Conservation (phyloP, 2,113 vertebrate genomes). For the Edolisoma coerulescens region DNA sequence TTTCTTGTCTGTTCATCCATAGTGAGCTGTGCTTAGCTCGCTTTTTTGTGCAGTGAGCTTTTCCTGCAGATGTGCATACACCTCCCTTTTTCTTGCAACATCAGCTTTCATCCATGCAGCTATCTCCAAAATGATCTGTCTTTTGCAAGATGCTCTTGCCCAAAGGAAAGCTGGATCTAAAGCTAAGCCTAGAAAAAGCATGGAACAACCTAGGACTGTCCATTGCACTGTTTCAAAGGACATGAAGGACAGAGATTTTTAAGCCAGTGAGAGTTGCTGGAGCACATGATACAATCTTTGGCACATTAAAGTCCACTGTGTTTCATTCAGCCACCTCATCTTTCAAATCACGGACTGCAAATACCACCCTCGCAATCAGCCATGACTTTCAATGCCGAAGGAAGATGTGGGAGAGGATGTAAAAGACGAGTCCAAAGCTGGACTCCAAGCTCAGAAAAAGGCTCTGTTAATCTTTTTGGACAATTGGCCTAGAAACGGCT, state of each 20-base stretch:
- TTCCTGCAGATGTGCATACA: neutral
- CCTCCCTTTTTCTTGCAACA: neutral
- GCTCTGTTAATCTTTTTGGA: neutral
- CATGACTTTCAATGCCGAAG: neutral
- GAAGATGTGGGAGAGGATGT: neutral
- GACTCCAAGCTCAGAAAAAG: neutral
- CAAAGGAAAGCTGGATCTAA: neutral
- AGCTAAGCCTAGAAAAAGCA: neutral
- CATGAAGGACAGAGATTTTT: neutral
- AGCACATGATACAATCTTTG: neutral
- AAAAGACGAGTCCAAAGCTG: neutral
- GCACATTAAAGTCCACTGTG: neutral
- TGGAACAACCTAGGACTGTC: neutral
- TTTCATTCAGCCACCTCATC: neutral
- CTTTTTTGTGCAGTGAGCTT: neutral
- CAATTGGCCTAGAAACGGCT: neutral
- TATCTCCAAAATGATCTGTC: neutral
- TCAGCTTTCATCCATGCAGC: neutral
- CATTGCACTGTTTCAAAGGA: neutral
- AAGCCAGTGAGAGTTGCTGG: neutral
- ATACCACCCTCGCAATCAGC: neutral
- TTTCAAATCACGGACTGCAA: neutral
- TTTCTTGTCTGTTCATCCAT: neutral
- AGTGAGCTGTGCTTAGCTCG: neutral
- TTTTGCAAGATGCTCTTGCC: neutral